Percentiles rank a stretch among this genome's conserved stretches.
phyloP scores from a whole-genome alignment of 2,888 invertebrate species.

The Camponotus fellah region DNA sequence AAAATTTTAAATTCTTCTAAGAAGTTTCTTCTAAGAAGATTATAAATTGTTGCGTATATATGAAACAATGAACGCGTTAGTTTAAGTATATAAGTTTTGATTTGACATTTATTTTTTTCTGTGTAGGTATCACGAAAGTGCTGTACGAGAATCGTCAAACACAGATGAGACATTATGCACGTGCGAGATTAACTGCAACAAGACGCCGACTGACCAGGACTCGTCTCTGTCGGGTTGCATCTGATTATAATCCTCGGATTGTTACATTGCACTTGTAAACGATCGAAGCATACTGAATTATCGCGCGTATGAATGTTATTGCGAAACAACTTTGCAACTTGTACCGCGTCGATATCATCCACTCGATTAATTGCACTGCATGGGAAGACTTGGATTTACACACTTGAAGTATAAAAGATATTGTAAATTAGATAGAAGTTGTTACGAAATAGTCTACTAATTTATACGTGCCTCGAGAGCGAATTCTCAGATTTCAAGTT shows the following conservation, averaged over 20 bases:
- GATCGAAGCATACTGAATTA: neutral
- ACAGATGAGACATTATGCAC: slow-evolving; percentile 38
- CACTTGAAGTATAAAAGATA: neutral
- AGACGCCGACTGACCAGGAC: slow-evolving; percentile 41
- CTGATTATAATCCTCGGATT: slow-evolving; percentile 41
- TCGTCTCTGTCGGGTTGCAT: slow-evolving; percentile 39
- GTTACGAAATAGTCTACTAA: neutral
- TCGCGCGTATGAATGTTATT: neutral
- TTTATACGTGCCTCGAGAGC: neutral
- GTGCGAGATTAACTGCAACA: slow-evolving; percentile 42
- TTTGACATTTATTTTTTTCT: no score
- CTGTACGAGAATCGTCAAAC: slow-evolving; percentile 59
- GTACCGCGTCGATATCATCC: neutral
- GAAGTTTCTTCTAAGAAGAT: no score
- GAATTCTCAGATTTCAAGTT: neutral
- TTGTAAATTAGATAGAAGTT: neutral
- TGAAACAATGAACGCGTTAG: no score
- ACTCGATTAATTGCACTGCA: neutral
- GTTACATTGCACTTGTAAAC: slow-evolving; percentile 33
- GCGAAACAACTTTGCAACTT: neutral
- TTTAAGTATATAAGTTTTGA: no score
- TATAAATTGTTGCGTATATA: no score
- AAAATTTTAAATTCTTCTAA: no score
- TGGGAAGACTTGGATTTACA: neutral
- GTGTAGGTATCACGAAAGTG: slow-evolving; percentile 47